Evolutionary conservation across 1,140 invertebrate genomes (phyloP).

Genomic region (Lasaia peninsularis): DNA sequence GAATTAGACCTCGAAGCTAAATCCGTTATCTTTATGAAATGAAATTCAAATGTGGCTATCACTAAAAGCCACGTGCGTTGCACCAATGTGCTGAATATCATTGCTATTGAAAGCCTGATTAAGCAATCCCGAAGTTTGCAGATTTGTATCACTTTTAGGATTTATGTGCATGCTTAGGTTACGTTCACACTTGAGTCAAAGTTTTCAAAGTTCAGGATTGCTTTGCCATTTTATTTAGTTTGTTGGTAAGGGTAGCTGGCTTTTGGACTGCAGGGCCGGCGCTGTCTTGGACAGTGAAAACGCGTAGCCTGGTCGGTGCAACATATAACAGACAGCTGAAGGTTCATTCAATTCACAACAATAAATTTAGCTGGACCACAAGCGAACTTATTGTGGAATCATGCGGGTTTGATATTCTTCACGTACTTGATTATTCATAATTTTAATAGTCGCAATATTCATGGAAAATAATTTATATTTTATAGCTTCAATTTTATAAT

Average conservation of each 20-base stretch:
- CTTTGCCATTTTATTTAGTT: slow-evolving; percentile 1
- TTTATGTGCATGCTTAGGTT: background rate
- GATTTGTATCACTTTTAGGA: background rate
- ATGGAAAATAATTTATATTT: too few relatives aligned
- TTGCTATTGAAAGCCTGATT: slow-evolving; percentile 1
- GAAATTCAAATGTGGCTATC: slow-evolving; percentile 22
- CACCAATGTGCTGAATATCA: slow-evolving; percentile 16
- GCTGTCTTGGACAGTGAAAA: slow-evolving; percentile 38
- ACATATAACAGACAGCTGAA: background rate
- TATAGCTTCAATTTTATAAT: too few relatives aligned
- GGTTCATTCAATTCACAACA: background rate
- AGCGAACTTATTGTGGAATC: background rate
- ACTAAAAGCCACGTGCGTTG: slow-evolving; percentile 26
- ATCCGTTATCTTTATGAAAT: slow-evolving; percentile 17
- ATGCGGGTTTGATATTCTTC: background rate
- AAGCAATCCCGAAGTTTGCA: slow-evolving; percentile 19
- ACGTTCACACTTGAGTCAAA: background rate
- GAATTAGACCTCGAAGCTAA: slow-evolving; percentile 12
- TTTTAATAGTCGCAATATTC: too few relatives aligned
- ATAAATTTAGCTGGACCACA: background rate
- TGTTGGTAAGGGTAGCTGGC: background rate
- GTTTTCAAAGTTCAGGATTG: slow-evolving; percentile 22
- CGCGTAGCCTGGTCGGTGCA: slow-evolving; percentile 31
- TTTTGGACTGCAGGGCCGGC: slow-evolving; percentile 22
- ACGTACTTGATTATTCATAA: too few relatives aligned